These are phyloP conservation scores for Dorcus hopei DNA, from an alignment of 2,888 invertebrate genomes.

Conservation along the genomic window DNA sequence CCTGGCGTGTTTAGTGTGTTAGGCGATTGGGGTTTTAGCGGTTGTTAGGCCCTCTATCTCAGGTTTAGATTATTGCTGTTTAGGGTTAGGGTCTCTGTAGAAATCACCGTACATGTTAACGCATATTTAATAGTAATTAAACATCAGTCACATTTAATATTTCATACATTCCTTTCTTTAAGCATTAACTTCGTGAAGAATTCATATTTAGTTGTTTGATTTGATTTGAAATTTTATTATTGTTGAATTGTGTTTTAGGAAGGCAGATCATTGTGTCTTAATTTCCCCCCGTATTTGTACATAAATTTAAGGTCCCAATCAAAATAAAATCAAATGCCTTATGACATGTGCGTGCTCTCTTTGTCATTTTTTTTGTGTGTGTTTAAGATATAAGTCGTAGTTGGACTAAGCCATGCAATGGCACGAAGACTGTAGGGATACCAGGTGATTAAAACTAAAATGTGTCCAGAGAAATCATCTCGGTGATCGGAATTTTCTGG, in stretches of 20 bases:
- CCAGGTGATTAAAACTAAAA: conserved; percentile 43
- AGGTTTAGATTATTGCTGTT: conserved; percentile 37
- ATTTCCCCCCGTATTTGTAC: background rate
- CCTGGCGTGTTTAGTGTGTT: conserved; percentile 3
- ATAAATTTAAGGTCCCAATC: conserved; percentile 1
- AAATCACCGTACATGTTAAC: background rate
- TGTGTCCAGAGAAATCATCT: conserved; percentile 6
- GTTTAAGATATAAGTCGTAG: conserved; percentile 12
- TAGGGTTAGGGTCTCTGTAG: conserved; percentile 1
- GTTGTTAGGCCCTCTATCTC: conserved; percentile 48
- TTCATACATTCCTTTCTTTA: background rate
- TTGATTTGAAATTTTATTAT: background rate
- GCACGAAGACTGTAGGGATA: conserved; percentile 46
- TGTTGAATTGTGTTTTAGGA: background rate
- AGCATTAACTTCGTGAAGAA: background rate
- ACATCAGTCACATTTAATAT: background rate
- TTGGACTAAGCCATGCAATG: conserved; percentile 21
- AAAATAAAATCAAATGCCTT: conserved; percentile 35
- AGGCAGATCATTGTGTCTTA: background rate
- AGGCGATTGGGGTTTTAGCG: conserved; percentile 36
- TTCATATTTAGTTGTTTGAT: background rate
- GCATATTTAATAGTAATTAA: conserved; percentile 1
- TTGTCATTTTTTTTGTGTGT: conserved; percentile 23
- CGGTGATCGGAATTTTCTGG: conserved; percentile 5
- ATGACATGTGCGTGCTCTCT: conserved; percentile 39